Evolutionary conservation across 2,113 vertebrate genomes (phyloP), one percentile per base, ranked within the genome.

Genomic region (Rhineura floridana): DNA sequence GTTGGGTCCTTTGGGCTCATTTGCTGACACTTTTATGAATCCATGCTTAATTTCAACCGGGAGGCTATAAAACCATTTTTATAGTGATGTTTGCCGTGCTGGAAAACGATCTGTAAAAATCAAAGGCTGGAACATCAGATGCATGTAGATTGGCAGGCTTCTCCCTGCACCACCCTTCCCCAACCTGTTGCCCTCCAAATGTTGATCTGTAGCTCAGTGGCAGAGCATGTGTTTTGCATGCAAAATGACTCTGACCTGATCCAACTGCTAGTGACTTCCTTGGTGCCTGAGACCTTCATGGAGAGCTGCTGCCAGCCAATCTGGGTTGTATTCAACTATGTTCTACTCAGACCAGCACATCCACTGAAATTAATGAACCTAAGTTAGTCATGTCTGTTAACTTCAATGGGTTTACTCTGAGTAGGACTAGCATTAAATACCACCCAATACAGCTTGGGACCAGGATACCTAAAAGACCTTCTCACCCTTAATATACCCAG

Each of bases 21-120:
- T 90, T 59, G 93, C 91, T 87, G 95, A 88, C 91, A 87, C 91
- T 90, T 95, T 94, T 92, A 95, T 52, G 78, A 88, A 94, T 90
- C 88, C 70, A 7, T 0, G 11, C 44, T 93, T 87, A 92, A 90
- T 90, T 90, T 92, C 52, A 15, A 81, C 82, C 2, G 0, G 1
- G 90, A 87, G 82, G 90, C 90, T 69, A 59, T 93, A 90, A 95
- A 95, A 92, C 59, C 89, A 3, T 19, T 67, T 92, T 95, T 84
- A 92, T 36, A 76, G 90, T 0, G 0, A 85, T 0, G 0, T 36
- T 25, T 79, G 82, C 87, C 13, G 67, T 81, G 90, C 93, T 19
- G 1, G 73, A 93, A 94, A 93, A 92, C 50, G n/a, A 84, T 76
- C 92, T 85, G 90, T 90, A 84, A 90, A 89, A 91, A 33, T 25